Evolutionary conservation across 2,113 vertebrate species (phyloP), one percentile per base, ranked within the genome.

Genomic region (Marmota flaviventris): DNA sequence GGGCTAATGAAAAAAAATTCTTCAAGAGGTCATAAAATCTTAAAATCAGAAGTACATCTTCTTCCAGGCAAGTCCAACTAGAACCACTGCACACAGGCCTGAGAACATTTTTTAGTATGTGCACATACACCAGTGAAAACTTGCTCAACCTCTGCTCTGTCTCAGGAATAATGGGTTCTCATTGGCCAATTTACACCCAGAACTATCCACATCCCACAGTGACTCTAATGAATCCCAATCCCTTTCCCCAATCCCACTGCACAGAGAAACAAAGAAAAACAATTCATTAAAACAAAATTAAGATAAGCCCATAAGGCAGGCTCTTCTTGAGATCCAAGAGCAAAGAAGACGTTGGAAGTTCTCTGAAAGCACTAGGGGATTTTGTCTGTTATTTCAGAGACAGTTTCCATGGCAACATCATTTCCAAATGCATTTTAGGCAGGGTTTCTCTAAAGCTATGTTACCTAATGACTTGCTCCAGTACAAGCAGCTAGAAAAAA

Each of bases 301-400:
- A 95, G 94, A 78, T 63, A 87, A 93, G 45, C 29, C 29, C 72
- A 92, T 78, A 79, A 84, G 72, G 63, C 96, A 94, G 61, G 32
- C 39, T 95, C 13, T 56, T 70, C 34, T 94, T 88, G n/a, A 83
- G 56, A 92, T 75, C n/a, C 34, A 95, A 90, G 70, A 86, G 34
- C 58, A 85, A 89, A 95, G 65, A 94, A 91, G 48, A 89, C 11
- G 8, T 81, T 89, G 25, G 4, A 76, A 32, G 45, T 92, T 92
- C 70, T 89, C 84, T 87, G 83, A 77, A 76, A 95, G 24, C 69
- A 93, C 70, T n/a, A 58, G 4, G 37, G 27, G 48, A 89, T 85
- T 93, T 96, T 93, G n/a, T 85, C 77, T 92, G 89, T 90, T 97
- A 82, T 77, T 87, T 93, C 76, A 88, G 90, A 90, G 70, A 93